Conservation (phyloP, 2,797 vertebrate genomes). For the Thamnophis elegans region DNA sequence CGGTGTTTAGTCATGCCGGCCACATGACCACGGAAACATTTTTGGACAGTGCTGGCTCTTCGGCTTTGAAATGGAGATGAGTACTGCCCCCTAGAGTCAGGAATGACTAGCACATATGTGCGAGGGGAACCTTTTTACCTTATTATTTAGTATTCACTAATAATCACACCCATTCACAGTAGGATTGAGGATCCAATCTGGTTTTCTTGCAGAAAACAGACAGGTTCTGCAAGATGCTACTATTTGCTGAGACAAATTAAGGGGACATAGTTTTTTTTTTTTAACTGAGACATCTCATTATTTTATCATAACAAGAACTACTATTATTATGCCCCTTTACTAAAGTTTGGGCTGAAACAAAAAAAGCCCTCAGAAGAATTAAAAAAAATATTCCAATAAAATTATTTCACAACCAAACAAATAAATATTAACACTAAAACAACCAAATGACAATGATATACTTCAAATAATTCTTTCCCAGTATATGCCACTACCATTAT, state of each 20-base stretch:
- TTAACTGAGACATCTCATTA: background rate
- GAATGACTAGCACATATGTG: too few species aligned
- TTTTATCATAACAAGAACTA: background rate
- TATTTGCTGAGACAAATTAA: background rate
- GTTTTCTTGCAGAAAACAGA: background rate
- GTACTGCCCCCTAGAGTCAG: too few species aligned
- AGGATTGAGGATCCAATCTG: background rate
- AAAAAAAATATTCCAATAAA: background rate
- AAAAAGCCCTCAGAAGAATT: background rate
- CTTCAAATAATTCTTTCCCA: background rate
- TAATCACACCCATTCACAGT: too few species aligned
- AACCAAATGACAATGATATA: background rate
- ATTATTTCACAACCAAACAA: background rate
- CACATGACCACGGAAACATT: too few species aligned
- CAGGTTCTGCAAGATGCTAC: background rate
- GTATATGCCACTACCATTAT: background rate
- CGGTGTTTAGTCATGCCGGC: too few species aligned
- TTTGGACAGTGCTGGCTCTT: too few species aligned
- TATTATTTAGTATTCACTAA: background rate
- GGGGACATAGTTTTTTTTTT: background rate
- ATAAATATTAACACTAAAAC: background rate
- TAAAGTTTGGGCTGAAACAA: background rate
- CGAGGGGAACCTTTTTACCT: too few species aligned
- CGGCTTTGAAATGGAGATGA: too few species aligned
- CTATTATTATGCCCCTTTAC: background rate